Evolutionary conservation across 1,140 invertebrate species (phyloP).

Genomic region (Coenobita brevimanus): DNA sequence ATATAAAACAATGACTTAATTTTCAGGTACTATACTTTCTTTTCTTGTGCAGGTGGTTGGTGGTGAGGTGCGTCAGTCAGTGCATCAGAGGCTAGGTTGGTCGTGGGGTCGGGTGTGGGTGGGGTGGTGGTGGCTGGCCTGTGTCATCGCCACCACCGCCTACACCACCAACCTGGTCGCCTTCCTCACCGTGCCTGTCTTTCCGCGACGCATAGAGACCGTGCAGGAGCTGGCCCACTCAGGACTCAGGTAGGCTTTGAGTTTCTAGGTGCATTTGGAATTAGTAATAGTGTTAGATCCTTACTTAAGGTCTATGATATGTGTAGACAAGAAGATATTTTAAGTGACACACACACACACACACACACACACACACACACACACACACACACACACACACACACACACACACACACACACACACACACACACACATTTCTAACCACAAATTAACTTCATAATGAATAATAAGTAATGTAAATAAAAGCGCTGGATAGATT

Average conservation of each 20-base stretch:
- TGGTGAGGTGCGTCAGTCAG: slow-evolving; percentile 18
- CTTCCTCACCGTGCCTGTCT: slow-evolving; percentile 59
- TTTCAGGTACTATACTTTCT: background rate
- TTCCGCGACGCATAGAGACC: slow-evolving; percentile 52
- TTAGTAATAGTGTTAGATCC: background rate
- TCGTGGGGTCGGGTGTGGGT: slow-evolving; percentile 41
- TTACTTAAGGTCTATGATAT: background rate
- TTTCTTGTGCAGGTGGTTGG: slow-evolving; percentile 15
- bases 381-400: too few species aligned
- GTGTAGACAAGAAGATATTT: too few species aligned
- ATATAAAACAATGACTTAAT: too few species aligned
- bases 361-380: too few species aligned
- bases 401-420: too few species aligned
- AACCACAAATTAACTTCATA: too few species aligned
- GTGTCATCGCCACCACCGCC: slow-evolving; percentile 43
- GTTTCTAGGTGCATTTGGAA: too few species aligned
- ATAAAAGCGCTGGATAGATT: too few species aligned
- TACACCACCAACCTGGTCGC: slow-evolving; percentile 58
- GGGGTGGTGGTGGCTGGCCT: slow-evolving; percentile 47
- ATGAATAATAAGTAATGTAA: too few species aligned
- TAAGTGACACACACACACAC: too few species aligned
- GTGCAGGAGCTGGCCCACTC: slow-evolving; percentile 45
- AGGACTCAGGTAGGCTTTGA: slow-evolving; percentile 24
- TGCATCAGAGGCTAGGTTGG: background rate
- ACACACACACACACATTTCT: too few species aligned